Evolutionary conservation across 2,797 vertebrate species (phyloP), one percentile per base, ranked within the genome.

Genomic region (Sebastiscus tertius): DNA sequence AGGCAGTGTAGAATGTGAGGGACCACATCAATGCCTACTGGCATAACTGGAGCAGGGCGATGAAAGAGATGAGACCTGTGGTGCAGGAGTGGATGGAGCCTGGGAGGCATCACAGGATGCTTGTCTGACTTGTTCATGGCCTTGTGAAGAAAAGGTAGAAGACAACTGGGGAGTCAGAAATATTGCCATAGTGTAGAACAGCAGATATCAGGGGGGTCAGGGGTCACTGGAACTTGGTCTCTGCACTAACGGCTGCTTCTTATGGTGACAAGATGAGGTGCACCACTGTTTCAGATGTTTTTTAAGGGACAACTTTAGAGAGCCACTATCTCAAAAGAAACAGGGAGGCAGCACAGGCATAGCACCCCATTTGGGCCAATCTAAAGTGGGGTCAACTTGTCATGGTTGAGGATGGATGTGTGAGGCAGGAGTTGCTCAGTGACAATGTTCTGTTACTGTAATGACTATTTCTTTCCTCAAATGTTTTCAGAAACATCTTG

Each of bases 101-200:
- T 24, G 59, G 42, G 39, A 46, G 68, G 56, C 67, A 61, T 46
- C 63, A 16, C 27, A 20, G 18, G 56, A 76, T 27, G 64, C 34
- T 72, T 14, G 1, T 72, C 67, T 79, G 74, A 60, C 26, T 73
- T 72, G 42, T 86, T 77, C 24, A 10, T 39, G 64, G 64, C 46
- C 64, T 63, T 42, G n/a, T 77, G 12, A 75, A 12, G 39, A 49
- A 20, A 42, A 60, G 29, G 31, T 12, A 74, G 60, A 66, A 59
- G 56, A 81, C 62, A 56, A 22, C 54, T 14, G 0, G 39, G 52
- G 18, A 61, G 33, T 34, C 22, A 59, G 42, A 56, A 36, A 52
- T 33, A 36, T 20, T 2, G 7, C 1, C 36, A 27, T 60, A 26
- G 52, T 18, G 4, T 36, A 36, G 29, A 72, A 63, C 49, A 70